Conservation (phyloP, 2,113 vertebrate genomes). For the Psophia crepitans region DNA sequence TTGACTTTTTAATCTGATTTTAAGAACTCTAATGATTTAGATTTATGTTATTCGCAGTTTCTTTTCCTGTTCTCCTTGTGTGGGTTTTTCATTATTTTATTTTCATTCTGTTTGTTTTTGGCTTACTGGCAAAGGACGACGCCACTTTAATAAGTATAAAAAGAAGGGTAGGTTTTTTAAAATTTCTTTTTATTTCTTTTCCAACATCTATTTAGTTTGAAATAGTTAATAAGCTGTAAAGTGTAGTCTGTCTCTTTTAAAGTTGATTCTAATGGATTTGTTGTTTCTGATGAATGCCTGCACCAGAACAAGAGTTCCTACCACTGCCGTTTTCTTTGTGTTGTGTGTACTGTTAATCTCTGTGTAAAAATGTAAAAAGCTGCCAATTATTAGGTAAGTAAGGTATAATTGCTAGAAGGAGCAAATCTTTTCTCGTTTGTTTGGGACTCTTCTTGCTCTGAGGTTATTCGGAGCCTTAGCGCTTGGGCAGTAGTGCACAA, state of each 20-base stretch:
- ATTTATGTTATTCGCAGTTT: slow-evolving; percentile 29
- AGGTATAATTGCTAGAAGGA: slow-evolving; percentile 27
- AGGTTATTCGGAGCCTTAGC: background rate
- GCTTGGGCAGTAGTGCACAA: background rate
- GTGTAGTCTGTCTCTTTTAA: slow-evolving; percentile 10
- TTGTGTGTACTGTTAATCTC: slow-evolving; percentile 5
- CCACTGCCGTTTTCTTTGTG: background rate
- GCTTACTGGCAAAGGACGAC: slow-evolving; percentile 69
- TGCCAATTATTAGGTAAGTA: slow-evolving; percentile 39
- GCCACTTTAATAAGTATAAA: slow-evolving; percentile 74
- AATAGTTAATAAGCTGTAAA: slow-evolving; percentile 15
- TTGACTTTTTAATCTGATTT: slow-evolving; percentile 22
- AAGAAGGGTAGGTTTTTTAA: slow-evolving; percentile 61
- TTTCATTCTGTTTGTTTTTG: slow-evolving; percentile 64
- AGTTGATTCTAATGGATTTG: background rate
- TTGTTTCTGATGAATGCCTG: background rate
- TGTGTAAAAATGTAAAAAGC: background rate
- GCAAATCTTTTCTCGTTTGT: slow-evolving; percentile 5
- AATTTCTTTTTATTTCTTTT: slow-evolving; percentile 59
- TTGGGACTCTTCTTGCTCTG: background rate
- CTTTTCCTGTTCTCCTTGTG: slow-evolving; percentile 27
- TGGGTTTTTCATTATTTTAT: slow-evolving; percentile 60
- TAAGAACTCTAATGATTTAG: slow-evolving; percentile 47
- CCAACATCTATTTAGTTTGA: slow-evolving; percentile 13
- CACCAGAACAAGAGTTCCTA: background rate